Evolutionary conservation across 1,140 invertebrate species (phyloP), one percentile per base, ranked within the genome.

Genomic region (Neodiprion virginianus): DNA sequence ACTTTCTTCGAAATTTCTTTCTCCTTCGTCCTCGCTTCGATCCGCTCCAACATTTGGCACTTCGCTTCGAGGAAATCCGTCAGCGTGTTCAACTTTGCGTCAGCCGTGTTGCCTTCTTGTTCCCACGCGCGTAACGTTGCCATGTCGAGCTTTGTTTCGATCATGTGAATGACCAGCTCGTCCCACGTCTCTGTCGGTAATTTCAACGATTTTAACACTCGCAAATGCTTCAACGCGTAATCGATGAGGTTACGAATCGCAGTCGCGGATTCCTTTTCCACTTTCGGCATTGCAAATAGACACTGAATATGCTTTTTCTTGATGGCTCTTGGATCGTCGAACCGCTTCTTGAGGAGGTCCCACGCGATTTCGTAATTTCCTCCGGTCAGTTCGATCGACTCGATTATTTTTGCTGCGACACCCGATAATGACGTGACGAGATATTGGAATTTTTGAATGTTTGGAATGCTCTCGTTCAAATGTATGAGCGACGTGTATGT

Each of bases 361-460:
- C 79, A 81, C 1, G 79, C 77, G 14, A 78, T 77, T 1, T 23
- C 66, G 71, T 81, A 79, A 76, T 80, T 79, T 23, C 72, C 74
- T 8, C 12, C 66, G 7, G 76, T 69, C 21, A 77, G 74, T 75
- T 79, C 61, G 21, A 80, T 72, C 23, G 77, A 73, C 48, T 75
- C 66, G 53, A 78, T 76, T 11, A 79, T 69, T 61, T 76, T 72
- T 1, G 76, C 73, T 1, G 80, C 79, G 40, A 73, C 74, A 21
- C 67, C 76, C 11, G 53, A 11, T 23, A 79, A 61, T 61, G 74
- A 76, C 10, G 72, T 53, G 14, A 50, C 47, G 7, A 79, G 67
- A 48, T 77, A 77, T 21, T 76, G 73, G 28, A 75, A 71, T 72
- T 79, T 78, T 71, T 75, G 75, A 17, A 78, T 65, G 8, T 28